phyloP scores from a whole-genome alignment of 2,888 invertebrate species.

The Tetragonula carbonaria region DNA sequence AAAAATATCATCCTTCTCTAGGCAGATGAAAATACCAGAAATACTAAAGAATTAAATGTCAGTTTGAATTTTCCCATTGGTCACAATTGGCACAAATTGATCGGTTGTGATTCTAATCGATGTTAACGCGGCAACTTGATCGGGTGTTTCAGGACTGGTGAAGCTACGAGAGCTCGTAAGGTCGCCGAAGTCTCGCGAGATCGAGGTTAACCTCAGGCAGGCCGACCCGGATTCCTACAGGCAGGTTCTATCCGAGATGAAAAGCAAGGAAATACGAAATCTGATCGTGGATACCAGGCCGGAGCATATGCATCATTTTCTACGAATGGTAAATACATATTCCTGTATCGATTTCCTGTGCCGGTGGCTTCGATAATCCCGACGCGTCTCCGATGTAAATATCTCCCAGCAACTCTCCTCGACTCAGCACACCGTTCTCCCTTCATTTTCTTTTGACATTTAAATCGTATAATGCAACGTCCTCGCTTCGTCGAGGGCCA shows the following conservation, averaged over 20 bases:
- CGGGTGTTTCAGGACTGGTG: constrained; percentile 86
- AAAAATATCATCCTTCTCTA: too few species aligned
- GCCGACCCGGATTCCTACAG: constrained; percentile 88
- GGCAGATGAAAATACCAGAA: too few species aligned
- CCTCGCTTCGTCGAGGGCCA: not conserved
- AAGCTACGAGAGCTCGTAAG: constrained; percentile 90
- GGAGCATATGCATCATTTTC: constrained; percentile 89
- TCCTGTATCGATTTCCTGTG: constrained; percentile 43
- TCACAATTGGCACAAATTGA: not conserved
- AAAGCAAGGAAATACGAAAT: constrained; percentile 91
- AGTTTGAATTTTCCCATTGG: not conserved
- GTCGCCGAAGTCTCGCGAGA: constrained; percentile 86
- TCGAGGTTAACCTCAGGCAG: constrained; percentile 89
- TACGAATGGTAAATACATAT: constrained; percentile 87
- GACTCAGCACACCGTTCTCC: too few species aligned
- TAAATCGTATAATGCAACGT: not conserved
- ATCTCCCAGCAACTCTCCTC: not conserved
- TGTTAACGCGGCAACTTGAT: constrained; percentile 2
- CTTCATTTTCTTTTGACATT: not conserved
- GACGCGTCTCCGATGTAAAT: constrained; percentile 38
- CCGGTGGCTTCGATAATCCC: constrained; percentile 41
- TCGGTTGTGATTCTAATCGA: constrained; percentile 10
- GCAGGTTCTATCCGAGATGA: constrained; percentile 89
- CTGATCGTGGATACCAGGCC: constrained; percentile 91
- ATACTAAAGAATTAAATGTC: too few species aligned